phyloP scores from a whole-genome alignment of 1,140 invertebrate genomes.

The Platorchestia sp. region DNA sequence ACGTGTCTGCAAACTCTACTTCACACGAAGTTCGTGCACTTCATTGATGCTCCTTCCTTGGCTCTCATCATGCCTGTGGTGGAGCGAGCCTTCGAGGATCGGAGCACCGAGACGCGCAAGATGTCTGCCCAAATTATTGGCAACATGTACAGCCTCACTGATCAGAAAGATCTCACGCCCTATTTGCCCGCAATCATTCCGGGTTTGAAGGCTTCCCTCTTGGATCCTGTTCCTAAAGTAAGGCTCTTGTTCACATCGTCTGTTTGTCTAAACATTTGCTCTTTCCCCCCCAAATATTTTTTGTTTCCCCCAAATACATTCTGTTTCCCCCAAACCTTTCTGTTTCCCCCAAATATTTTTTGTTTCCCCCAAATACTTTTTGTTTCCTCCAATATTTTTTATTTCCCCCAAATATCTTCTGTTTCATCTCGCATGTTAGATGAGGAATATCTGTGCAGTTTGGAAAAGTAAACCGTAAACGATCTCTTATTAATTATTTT shows the following conservation, averaged over 20 bases:
- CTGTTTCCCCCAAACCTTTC: slow-evolving; percentile 21
- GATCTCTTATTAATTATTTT: too few species aligned
- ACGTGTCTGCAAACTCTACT: slow-evolving; percentile 91
- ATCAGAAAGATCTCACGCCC: slow-evolving; percentile 97
- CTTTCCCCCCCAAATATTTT: too few species aligned
- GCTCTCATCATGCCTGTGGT: slow-evolving; percentile 99
- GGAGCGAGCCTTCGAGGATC: slow-evolving; percentile 91
- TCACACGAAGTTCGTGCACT: slow-evolving; percentile 99
- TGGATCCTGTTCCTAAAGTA: slow-evolving; percentile 98
- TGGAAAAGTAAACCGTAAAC: too few species aligned
- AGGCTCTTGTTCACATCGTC: slow-evolving; percentile 52
- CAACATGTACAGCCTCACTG: slow-evolving; percentile 99
- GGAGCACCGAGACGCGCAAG: slow-evolving; percentile 76
- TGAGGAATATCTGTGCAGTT: too few species aligned
- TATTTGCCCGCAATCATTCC: slow-evolving; percentile 98
- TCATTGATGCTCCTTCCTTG: slow-evolving; percentile 98
- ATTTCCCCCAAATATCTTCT: too few species aligned
- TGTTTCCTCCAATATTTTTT: too few species aligned
- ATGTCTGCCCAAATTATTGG: slow-evolving; percentile 91
- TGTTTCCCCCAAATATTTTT: too few species aligned
- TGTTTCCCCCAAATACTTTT: too few species aligned
- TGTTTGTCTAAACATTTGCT: neutral
- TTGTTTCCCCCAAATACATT: too few species aligned
- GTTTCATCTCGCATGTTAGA: too few species aligned
- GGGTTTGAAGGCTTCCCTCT: slow-evolving; percentile 93